Base-by-base conservation (phyloP, 2,888 invertebrate genomes). In the Agrochola litura region DNA sequence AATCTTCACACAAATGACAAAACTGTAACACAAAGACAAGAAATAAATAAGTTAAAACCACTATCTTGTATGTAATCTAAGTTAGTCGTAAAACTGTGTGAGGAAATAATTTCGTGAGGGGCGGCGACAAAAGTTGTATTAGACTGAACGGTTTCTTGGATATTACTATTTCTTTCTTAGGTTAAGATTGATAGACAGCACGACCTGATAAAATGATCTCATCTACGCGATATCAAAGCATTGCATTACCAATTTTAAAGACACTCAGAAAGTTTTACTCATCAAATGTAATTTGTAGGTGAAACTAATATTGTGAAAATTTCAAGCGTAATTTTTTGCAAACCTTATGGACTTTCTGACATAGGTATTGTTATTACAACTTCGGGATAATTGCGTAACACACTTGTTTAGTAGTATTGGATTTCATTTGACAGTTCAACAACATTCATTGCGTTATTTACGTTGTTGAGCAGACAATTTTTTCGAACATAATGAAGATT, bases 1-100 rank as follows among this genome's bases (percentile, higher is more conserved):
- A 66, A 85, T 83, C 83, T 85, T 54, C 22, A 79, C 63, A 63
- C 67, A 65, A 86, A 84, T 66, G 83, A 86, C 83, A 82, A 56
- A 76, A 82, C 60, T 54, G 58, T 76, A 41, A 69, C 52, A 65
- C 52, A 70, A 66, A 84, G 68, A 79, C 65, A 72, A 66, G 66
- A 67, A 75, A 79, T 82, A 71, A 83, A 83, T 72, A 72, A 69
- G 72, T 75, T 82, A 74, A 54, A 73, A 73, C 63, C 25, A 56
- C 70, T 83, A 72, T 73, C 70, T 46, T 37, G 19, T 69, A 71
- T 1, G 46, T 68, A 75, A 85, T 84, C 86, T 82, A 77, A 82
- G 74, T 82, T 82, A 75, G 72, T 22, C 37, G 58, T 25, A 37
- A n/a, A 46, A 79, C 22, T 67, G 54, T 73, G 58, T 66, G 19